A percentile compares a stretch with the other conserved stretches of the same genome.
Conservation (phyloP, 92 coral and sea anemone species). For the Muricea muricata region DNA sequence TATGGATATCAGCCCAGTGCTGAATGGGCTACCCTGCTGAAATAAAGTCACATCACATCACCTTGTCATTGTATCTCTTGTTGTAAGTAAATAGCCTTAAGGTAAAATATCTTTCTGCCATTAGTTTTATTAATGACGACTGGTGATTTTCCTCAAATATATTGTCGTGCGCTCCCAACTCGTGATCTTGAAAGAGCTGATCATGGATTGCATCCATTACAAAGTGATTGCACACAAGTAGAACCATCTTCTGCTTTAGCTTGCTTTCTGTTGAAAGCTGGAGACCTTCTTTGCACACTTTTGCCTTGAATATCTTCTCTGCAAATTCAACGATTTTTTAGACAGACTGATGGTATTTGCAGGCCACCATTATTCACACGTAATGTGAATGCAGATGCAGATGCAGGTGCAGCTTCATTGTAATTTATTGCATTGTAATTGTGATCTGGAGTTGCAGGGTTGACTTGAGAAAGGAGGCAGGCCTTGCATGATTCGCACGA, state of each 20-base stretch:
- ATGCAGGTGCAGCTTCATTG: neutral
- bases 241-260: neutral
- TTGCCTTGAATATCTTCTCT: neutral
- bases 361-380: conserved; percentile 7
- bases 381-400: conserved; percentile 16
- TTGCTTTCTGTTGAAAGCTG: neutral
- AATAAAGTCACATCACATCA: too few species aligned
- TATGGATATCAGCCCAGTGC: too few species aligned
- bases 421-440: neutral
- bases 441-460: neutral
- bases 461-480: neutral
- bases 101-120: conserved; percentile 2
- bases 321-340: neutral
- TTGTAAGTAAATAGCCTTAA: neutral
- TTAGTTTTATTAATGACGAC: neutral
- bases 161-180: neutral
- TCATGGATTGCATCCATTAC: neutral
- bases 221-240: neutral
- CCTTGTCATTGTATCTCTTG: neutral
- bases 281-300: conserved; percentile 2
- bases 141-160: neutral
- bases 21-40: too few species aligned
- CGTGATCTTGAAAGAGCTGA: neutral
- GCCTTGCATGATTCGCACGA: neutral
- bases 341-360: neutral